phyloP scores from a whole-genome alignment of 1,140 invertebrate species.

The Ceratina calcarata region DNA sequence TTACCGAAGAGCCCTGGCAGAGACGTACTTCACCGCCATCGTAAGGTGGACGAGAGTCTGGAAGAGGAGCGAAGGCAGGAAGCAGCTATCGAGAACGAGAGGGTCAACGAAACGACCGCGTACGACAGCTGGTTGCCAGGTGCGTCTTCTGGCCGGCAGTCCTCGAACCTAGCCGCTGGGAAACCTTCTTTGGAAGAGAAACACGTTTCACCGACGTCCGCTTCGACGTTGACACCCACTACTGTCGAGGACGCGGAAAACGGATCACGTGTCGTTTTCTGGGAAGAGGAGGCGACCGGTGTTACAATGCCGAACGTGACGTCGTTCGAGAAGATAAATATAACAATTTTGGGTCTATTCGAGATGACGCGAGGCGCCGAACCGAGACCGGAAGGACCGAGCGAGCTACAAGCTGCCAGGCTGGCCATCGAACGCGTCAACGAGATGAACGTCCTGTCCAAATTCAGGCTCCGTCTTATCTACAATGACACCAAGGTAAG shows the following conservation, averaged over 20 bases:
- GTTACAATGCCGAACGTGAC: constrained; percentile 19
- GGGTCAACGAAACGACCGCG: constrained; percentile 30
- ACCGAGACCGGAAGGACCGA: constrained; percentile 84
- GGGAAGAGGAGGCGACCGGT: background rate
- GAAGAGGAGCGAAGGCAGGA: constrained; percentile 42
- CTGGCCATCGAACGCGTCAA: constrained; percentile 89
- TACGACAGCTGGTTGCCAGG: constrained; percentile 41
- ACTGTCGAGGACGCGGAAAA: constrained; percentile 33
- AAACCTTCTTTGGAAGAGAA: constrained; percentile 27
- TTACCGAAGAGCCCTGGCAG: constrained; percentile 68
- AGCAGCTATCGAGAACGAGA: constrained; percentile 38
- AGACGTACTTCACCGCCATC: constrained; percentile 61
- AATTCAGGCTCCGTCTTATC: constrained; percentile 86
- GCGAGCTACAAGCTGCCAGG: constrained; percentile 87
- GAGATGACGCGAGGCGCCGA: constrained; percentile 84
- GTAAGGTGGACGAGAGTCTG: constrained; percentile 47
- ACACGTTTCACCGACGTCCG: background rate
- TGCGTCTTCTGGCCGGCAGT: constrained; percentile 27
- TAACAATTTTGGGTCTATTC: constrained; percentile 85
- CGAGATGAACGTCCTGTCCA: constrained; percentile 84
- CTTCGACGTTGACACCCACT: constrained; percentile 15
- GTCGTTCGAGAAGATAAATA: constrained; percentile 71
- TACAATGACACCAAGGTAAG: constrained; percentile 91
- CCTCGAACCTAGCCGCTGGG: constrained; percentile 12
- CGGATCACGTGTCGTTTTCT: constrained; percentile 13